These are phyloP conservation scores for Austrofundulus limnaeus DNA, from an alignment of 2,113 vertebrate genomes.

Conservation along the genomic window DNA sequence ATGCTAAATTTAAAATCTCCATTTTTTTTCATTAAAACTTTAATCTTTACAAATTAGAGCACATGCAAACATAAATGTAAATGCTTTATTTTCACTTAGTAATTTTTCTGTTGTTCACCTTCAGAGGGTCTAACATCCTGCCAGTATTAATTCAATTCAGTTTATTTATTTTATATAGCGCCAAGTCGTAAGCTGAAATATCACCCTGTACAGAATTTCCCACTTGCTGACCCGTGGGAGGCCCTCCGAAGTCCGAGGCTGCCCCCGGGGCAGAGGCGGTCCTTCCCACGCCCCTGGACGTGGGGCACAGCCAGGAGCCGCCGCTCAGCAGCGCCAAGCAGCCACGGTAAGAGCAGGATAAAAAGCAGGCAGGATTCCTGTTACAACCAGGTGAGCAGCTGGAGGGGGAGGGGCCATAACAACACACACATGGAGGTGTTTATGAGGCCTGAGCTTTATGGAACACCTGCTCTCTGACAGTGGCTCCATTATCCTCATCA, in stretches of 20 bases:
- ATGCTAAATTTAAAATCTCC: too few relatives aligned
- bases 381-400: not conserved
- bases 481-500: too few relatives aligned
- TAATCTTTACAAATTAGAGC: too few relatives aligned
- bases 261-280: conserved; percentile 8
- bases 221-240: conserved; percentile 54
- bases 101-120: too few relatives aligned
- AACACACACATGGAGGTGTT: not conserved
- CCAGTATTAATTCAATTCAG: too few relatives aligned
- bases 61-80: too few relatives aligned
- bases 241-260: conserved; percentile 56
- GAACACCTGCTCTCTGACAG: not conserved
- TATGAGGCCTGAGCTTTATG: not conserved
- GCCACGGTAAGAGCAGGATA: conserved; percentile 55
- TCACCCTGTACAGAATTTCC: conserved; percentile 65
- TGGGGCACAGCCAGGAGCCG: not conserved
- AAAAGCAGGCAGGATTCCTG: too few relatives aligned
- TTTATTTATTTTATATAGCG: too few relatives aligned
- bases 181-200: too few relatives aligned
- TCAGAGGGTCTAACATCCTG: too few relatives aligned
- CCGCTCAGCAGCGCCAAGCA: conserved; percentile 24
- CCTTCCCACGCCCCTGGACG: not conserved
- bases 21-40: too few relatives aligned
- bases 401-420: conserved; percentile 47
- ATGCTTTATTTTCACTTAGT: too few relatives aligned